Base-by-base conservation (phyloP, 1,140 invertebrate species). In the Metopolophium dirhodum region DNA sequence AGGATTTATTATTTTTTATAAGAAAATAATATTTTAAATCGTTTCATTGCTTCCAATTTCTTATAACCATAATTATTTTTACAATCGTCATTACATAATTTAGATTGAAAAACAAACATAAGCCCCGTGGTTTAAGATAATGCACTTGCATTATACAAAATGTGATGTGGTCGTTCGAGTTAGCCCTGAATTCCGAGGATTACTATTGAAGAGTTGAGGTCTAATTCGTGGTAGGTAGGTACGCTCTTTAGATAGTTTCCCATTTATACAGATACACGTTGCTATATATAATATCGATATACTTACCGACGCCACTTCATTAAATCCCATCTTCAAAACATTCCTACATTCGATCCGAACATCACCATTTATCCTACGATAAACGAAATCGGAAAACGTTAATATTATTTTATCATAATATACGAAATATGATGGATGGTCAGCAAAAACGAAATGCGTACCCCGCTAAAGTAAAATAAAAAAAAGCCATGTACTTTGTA, bases 321-420 rank as follows among this genome's bases (percentile, higher is more conserved):
- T 7, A 57, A 89, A 61, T 49, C 26, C 9, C 30, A 51, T 83
- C 61, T 91, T 92, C 68, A 92, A 92, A 92, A 92, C 90, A 83
- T 92, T 82, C 90, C 68, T 82, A 82, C 4, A 26, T 45, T 90
- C 18, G 41, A 61, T 61, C 6, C 26, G 4, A 41, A 61, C 18
- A 11, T 90, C 26, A n/a, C 57, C 9, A 14, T n/a, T 49, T n/a
- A 47, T 54, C 37, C 35, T 57, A 54, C 9, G 0, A 77, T 77
- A 77, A 77, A 77, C 61, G 61, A 35, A 68, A 77, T 18, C 7
- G 86, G 35, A 88, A 51, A 88, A 49, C 26, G 23, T 41, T 26
- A 47, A n/a, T 47, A 30, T 47, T 7, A 14, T 47, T 47, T 47
- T n/a, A 35, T 54, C 51, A 54, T n/a, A 61, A 8, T 26, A 61